These are phyloP conservation scores for Anguilla megastoma DNA, from an alignment of 2,797 vertebrate species.

Conservation along the genomic window DNA sequence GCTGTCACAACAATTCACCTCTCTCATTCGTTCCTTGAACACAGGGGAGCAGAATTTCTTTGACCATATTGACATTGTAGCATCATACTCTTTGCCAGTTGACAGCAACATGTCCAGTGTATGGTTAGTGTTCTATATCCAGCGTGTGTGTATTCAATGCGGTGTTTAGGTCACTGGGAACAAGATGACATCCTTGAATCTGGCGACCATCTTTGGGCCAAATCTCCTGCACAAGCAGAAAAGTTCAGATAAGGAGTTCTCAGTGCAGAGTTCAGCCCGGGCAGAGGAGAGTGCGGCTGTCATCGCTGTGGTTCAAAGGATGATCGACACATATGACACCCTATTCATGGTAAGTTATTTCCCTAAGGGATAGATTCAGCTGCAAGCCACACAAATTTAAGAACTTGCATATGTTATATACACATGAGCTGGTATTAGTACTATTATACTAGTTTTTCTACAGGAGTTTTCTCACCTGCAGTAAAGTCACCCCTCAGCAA, in stretches of 20 bases:
- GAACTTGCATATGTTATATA: too few relatives aligned
- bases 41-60: slow-evolving; percentile 16
- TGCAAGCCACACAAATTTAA: too few relatives aligned
- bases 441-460: too few relatives aligned
- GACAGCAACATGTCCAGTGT: too few relatives aligned
- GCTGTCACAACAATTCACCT: background rate
- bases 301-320: slow-evolving; percentile 87
- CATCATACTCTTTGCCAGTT: too few relatives aligned
- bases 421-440: too few relatives aligned
- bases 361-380: too few relatives aligned
- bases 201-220: slow-evolving; percentile 95
- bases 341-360: slow-evolving; percentile 86
- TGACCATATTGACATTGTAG: slow-evolving; percentile 21
- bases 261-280: slow-evolving; percentile 89
- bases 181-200: slow-evolving; percentile 94
- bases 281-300: slow-evolving; percentile 93
- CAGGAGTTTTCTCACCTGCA: too few relatives aligned
- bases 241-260: slow-evolving; percentile 93
- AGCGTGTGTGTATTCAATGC: background rate
- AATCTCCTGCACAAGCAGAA: slow-evolving; percentile 96
- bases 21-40: slow-evolving; percentile 2
- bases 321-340: slow-evolving; percentile 85
- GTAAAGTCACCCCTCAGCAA: too few relatives aligned
- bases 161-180: slow-evolving; percentile 86
- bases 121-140: too few relatives aligned